Percentiles rank a stretch among this genome's conserved stretches.
Evolutionary conservation across 2,113 vertebrate genomes (phyloP).

Genomic region (Ancistrus triradiatus): DNA sequence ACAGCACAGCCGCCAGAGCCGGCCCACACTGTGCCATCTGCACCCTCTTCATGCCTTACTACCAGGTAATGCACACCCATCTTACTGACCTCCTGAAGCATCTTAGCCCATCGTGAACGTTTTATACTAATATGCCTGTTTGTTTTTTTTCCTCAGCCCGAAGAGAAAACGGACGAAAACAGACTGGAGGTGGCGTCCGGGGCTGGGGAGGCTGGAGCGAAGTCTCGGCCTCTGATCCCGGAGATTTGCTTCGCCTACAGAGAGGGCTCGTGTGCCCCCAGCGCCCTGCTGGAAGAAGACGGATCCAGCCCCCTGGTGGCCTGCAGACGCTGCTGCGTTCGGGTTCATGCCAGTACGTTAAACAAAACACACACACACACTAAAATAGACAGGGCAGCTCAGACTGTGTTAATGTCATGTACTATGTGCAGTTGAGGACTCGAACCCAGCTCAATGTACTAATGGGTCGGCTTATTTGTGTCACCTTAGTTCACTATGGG

Average conservation of each 20-base stretch:
- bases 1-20: constrained; percentile 72
- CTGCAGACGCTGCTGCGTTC: constrained; percentile 83
- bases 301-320: constrained; percentile 87
- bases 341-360: constrained; percentile 92
- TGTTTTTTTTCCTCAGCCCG: constrained; percentile 60
- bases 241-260: constrained; percentile 95
- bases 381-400: no score
- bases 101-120: no score
- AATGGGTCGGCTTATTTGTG: no score
- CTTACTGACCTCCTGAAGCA: no score
- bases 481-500: no score
- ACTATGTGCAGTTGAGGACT: no score
- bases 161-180: constrained; percentile 69
- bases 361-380: constrained; percentile 25
- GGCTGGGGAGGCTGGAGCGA: constrained; percentile 18
- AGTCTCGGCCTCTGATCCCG: constrained; percentile 81
- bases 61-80: constrained; percentile 89
- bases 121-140: no score
- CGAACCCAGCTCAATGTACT: no score
- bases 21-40: constrained; percentile 88
- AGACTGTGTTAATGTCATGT: no score
- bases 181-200: background rate
- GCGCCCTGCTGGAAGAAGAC: constrained; percentile 85
- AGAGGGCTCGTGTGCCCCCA: constrained; percentile 83
- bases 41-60: constrained; percentile 90